Conservation (phyloP, 2,113 vertebrate species). For the Siniperca knerii region DNA sequence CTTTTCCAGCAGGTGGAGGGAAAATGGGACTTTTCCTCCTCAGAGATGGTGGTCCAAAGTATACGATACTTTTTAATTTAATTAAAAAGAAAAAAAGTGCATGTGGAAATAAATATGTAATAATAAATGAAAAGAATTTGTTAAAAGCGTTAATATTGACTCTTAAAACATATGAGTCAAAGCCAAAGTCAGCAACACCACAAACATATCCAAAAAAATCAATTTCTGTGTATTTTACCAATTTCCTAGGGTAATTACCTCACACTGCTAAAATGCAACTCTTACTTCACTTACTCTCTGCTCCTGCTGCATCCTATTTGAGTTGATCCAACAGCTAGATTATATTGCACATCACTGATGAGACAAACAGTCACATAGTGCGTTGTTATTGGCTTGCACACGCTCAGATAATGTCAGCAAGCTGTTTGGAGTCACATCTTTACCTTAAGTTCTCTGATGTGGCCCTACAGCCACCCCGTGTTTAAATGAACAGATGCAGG, state of each 20-base stretch:
- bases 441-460: constrained; percentile 6
- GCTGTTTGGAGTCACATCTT: constrained; percentile 22
- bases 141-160: not conserved
- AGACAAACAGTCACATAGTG: not conserved
- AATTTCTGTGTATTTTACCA: not conserved
- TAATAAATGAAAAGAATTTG: not conserved
- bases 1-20: not conserved
- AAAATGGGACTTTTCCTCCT: not conserved
- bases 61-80: not conserved
- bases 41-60: not conserved
- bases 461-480: constrained; percentile 11
- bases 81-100: too few relatives aligned
- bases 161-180: not conserved
- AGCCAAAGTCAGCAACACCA: not conserved
- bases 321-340: constrained; percentile 2
- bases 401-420: constrained; percentile 8
- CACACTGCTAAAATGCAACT: not conserved
- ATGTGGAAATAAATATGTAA: not conserved
- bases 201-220: not conserved
- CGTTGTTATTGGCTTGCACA: constrained; percentile 4
- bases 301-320: not conserved
- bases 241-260: not conserved
- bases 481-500: constrained; percentile 31
- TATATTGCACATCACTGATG: constrained; percentile 13
- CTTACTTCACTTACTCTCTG: not conserved